Evolutionary conservation across 2,113 vertebrate species (phyloP).

Genomic region (Emydura subglobosa): DNA sequence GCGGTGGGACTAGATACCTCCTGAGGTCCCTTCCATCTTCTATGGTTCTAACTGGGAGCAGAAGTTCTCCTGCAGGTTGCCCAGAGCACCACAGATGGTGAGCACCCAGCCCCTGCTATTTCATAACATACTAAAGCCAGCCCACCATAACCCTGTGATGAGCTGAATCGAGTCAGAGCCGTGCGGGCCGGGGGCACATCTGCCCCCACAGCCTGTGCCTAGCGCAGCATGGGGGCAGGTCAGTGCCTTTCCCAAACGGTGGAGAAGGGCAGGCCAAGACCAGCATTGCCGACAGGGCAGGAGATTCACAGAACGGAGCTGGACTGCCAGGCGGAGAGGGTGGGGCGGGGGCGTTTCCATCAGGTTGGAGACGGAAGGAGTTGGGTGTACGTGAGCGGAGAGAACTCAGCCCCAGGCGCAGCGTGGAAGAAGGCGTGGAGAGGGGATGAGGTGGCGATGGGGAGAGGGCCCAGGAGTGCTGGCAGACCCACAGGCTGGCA

Average conservation of each 20-base stretch:
- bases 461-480: neutral
- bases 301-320: neutral
- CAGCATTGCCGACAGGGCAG: too few species aligned
- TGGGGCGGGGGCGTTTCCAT: neutral
- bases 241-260: neutral
- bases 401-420: too few species aligned
- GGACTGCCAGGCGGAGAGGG: neutral
- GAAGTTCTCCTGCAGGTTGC: neutral
- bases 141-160: neutral
- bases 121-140: neutral
- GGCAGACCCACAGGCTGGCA: too few species aligned
- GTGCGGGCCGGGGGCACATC: neutral
- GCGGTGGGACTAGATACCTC: too few species aligned
- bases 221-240: neutral
- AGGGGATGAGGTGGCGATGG: neutral
- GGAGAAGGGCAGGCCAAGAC: neutral
- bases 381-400: neutral
- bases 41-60: neutral
- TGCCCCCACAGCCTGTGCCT: too few species aligned
- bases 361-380: neutral
- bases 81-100: too few species aligned
- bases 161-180: neutral
- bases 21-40: too few species aligned
- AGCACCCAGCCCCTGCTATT: neutral
- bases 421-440: neutral